phyloP scores from a whole-genome alignment of 2,797 vertebrate species.

The Semotilus atromaculatus region DNA sequence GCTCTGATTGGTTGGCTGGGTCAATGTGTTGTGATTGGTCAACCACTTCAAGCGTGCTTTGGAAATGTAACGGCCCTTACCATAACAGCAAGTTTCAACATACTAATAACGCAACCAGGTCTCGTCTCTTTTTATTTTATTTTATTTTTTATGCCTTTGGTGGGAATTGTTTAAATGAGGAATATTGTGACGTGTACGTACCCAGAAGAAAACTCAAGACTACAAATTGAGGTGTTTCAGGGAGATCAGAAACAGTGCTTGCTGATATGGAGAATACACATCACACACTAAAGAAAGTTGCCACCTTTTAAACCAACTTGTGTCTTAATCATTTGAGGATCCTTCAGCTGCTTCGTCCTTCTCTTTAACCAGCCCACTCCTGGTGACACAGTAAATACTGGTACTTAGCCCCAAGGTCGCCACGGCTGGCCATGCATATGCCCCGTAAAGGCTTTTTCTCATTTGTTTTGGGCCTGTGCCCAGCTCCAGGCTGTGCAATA shows the following conservation, averaged over 20 bases:
- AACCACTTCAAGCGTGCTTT: background rate
- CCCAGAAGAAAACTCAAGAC: background rate
- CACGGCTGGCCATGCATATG: conserved; percentile 44
- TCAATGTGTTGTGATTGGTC: background rate
- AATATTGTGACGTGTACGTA: background rate
- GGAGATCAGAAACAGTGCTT: background rate
- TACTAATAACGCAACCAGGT: background rate
- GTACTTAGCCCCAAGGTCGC: conserved; percentile 59
- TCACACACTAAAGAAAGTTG: background rate
- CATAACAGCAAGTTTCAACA: background rate
- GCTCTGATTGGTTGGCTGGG: background rate
- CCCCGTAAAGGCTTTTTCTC: conserved; percentile 63
- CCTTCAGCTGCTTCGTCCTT: conserved; percentile 6
- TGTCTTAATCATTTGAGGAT: background rate
- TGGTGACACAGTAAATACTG: conserved; percentile 54
- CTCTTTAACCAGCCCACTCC: conserved; percentile 20
- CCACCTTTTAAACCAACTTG: background rate
- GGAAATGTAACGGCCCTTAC: background rate
- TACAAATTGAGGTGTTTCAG: background rate
- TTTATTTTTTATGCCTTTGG: background rate
- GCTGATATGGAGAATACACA: background rate
- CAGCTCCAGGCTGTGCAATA: conserved; percentile 65
- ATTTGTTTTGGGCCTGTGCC: conserved; percentile 68
- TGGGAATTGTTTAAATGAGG: background rate
- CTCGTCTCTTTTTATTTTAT: background rate